Evolutionary conservation across 2,797 vertebrate genomes (phyloP), one percentile per base, ranked within the genome.

Genomic region (Helostoma temminkii): DNA sequence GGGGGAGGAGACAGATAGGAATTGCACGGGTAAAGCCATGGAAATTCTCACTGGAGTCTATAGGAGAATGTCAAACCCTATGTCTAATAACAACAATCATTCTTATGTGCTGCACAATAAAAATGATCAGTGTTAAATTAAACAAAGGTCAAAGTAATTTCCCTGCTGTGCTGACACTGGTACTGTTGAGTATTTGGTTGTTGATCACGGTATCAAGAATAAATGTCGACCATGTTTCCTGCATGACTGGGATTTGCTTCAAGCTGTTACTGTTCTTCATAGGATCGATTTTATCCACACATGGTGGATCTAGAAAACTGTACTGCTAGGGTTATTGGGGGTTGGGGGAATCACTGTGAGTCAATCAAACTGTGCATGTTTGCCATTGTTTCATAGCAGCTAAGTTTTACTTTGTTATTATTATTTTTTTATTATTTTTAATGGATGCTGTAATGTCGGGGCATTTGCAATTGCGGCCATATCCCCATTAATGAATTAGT

Each of bases 1-100:
- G 18, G 21, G 53, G 63, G 63, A 47, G 49, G 57, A 68, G 62
- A 55, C 61, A 63, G 54, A 84, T 19, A 47, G 50, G 60, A 49
- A 74, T 61, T 25, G 45, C 36, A 43, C 47, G 71, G 61, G 72
- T 34, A 59, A 65, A 49, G 50, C 50, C 14, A 4, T 19, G 10
- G 8, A 34, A 41, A 39, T 8, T 53, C 46, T 50, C 24, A 49
- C 50, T 24, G 19, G 53, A 32, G 28, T 54, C 25, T 47, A 34
- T 42, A 4, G 12, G 56, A 76, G 39, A 66, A 53, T 43, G 43
- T 54, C 47, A 53, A 28, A 39, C 28, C 16, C 19, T 45, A 52
- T 43, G 43, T 48, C 21, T 1, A 11, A 16, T 30, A 6, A 12
- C 43, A 47, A 59, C 58, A 12, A 30, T 47, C 5, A 14, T 6